Evolutionary conservation across 2,113 vertebrate genomes (phyloP), one percentile per base, ranked within the genome.

Genomic region (Callospermophilus lateralis): DNA sequence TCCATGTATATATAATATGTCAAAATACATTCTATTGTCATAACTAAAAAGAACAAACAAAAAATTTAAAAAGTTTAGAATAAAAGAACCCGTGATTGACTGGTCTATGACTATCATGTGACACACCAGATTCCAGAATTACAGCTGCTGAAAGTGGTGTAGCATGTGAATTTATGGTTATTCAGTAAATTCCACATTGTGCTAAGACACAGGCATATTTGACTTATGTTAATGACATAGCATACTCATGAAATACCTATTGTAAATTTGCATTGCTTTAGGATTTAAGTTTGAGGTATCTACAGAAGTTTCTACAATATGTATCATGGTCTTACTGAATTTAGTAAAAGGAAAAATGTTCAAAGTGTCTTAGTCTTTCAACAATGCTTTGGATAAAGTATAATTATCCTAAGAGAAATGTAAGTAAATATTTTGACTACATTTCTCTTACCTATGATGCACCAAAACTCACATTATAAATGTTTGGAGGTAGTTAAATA

Each of bases 371-470:
- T 83, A 58, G 13, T 4, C 89, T 92, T 93, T 94, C 77, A 95
- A 93, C 83, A 96, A 0, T 96, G 55, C 34, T 96, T 96, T 92
- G 13, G 39, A 65, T 94, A 70, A 86, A 89, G 68, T 74, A 92
- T 32, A 61, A 67, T 89, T 97, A 91, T 98, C 76, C 39, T 97
- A 77, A 84, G 15, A 89, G 37, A 97, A 80, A 89, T 28, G 48
- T 65, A 95, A 96, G 45, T 81, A 98, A 98, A 97, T 98, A 97
- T 97, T 98, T 97, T 97, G 19, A 93, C 55, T 96, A 1, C 42
- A 37, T 87, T 97, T 92, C 13, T 53, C 86, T 12, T 37, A 55
- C 3, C n/a, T 42, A 39, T 39, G 45, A 97, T 93, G 37, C 70
- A 96, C 70, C 79, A 42, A 85, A 91, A 95, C 79, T 77, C 93